Conservation (phyloP, 1,140 invertebrate species). For the Atopsyche davidsoni region DNA sequence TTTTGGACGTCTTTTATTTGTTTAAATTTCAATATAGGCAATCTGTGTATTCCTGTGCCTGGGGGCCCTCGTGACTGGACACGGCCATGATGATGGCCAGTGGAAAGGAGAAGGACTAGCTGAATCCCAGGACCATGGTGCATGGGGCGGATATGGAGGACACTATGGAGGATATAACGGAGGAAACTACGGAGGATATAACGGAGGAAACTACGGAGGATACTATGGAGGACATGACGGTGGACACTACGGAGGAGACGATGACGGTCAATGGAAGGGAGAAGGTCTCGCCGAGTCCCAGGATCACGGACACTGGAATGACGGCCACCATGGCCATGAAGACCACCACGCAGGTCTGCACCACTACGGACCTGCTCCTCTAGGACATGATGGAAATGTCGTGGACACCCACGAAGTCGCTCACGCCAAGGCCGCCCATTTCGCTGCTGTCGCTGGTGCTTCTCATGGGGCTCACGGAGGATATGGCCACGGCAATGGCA, state of each 20-base stretch:
- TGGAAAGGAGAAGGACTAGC: background rate
- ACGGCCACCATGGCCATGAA: too few relatives aligned
- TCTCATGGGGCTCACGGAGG: slow-evolving; percentile 5
- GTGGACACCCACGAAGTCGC: slow-evolving; percentile 45
- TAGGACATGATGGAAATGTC: slow-evolving; percentile 45
- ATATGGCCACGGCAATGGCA: slow-evolving; percentile 28
- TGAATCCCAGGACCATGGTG: too few relatives aligned
- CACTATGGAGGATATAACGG: too few relatives aligned
- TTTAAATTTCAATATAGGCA: too few relatives aligned
- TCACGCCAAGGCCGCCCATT: slow-evolving; percentile 39
- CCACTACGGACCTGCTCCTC: slow-evolving; percentile 36
- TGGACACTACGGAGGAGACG: too few relatives aligned
- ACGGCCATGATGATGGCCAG: background rate
- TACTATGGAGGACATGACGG: too few relatives aligned
- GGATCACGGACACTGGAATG: slow-evolving; percentile 4
- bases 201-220: too few relatives aligned
- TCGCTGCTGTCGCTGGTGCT: slow-evolving; percentile 33
- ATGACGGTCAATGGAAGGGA: slow-evolving; percentile 9
- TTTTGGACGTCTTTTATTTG: too few relatives aligned
- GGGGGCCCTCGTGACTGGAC: too few relatives aligned
- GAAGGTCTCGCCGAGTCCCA: slow-evolving; percentile 17
- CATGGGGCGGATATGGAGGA: too few relatives aligned
- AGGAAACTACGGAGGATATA: too few relatives aligned
- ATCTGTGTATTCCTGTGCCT: too few relatives aligned
- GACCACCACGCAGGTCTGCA: slow-evolving; percentile 32